Percentiles rank a stretch among this genome's conserved stretches.
phyloP scores from a whole-genome alignment of 2,888 invertebrate genomes.

The Parapristionchus giblindavisi region DNA sequence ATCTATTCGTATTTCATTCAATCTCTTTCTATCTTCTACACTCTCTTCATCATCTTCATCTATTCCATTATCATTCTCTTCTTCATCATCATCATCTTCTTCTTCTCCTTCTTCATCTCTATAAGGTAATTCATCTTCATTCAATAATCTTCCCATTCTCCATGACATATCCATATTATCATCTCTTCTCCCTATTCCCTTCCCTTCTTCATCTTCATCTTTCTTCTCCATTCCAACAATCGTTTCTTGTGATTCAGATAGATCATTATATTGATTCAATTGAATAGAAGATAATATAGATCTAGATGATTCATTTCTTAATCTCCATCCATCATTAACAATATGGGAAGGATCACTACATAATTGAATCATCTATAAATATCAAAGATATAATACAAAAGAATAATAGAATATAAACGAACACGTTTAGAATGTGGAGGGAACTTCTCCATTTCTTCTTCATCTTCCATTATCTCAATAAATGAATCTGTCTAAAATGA shows the following conservation, averaged over 20 bases:
- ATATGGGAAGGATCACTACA: too few relatives aligned
- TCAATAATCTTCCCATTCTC: constrained; percentile 25
- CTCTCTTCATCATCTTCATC: background rate
- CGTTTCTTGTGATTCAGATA: background rate
- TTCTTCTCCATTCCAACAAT: background rate
- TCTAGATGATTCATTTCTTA: too few relatives aligned
- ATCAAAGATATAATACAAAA: background rate
- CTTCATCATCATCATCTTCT: background rate
- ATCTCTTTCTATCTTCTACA: background rate
- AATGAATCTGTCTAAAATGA: constrained; percentile 1
- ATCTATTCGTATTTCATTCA: background rate
- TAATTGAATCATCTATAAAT: background rate
- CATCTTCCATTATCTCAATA: background rate
- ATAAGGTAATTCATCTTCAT: constrained; percentile 5
- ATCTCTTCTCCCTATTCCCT: too few relatives aligned
- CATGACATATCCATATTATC: constrained; percentile 4
- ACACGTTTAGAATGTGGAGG: constrained; percentile 4
- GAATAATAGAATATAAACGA: background rate
- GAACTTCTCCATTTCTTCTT: constrained; percentile 18
- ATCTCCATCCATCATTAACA: too few relatives aligned
- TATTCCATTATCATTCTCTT: background rate
- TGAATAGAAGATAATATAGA: background rate
- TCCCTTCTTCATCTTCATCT: background rate
- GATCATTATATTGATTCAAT: background rate
- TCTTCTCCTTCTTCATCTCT: constrained; percentile 2